A percentile compares a stretch with the other conserved stretches of the same genome.
phyloP scores from a whole-genome alignment of 2,797 vertebrate genomes.

The Rhinogobio ventralis region DNA sequence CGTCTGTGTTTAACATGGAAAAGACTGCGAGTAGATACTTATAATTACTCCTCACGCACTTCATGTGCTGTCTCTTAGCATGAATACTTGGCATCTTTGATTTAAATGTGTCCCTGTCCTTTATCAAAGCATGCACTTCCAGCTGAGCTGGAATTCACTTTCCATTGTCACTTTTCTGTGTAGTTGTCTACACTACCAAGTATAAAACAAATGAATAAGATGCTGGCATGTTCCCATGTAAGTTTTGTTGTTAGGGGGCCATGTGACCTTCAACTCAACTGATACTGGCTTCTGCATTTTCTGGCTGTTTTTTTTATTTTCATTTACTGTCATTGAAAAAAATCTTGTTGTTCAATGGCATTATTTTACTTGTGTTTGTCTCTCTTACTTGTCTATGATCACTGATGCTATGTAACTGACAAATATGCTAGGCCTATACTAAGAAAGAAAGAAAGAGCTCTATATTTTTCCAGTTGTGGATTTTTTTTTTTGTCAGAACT shows the following conservation, averaged over 20 bases:
- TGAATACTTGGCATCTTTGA: constrained; percentile 45
- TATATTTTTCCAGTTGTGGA: constrained; percentile 62
- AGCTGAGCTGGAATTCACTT: constrained; percentile 31
- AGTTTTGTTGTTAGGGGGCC: constrained; percentile 42
- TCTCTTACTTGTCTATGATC: constrained; percentile 1
- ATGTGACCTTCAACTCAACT: constrained; percentile 57
- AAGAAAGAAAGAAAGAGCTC: constrained; percentile 3
- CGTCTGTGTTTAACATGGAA: constrained; percentile 48
- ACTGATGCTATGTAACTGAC: constrained; percentile 5
- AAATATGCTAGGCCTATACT: neutral
- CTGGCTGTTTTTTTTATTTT: constrained; percentile 54
- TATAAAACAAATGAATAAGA: neutral
- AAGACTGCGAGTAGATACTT: constrained; percentile 18
- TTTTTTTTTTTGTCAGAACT: constrained; percentile 56
- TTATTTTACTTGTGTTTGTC: constrained; percentile 52
- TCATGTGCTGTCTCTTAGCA: constrained; percentile 48
- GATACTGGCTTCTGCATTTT: constrained; percentile 58
- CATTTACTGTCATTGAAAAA: constrained; percentile 62
- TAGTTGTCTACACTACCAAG: too few relatives aligned
- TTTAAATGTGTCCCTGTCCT: constrained; percentile 48
- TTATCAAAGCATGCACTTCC: constrained; percentile 37
- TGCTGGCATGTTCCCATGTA: constrained; percentile 31
- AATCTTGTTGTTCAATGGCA: constrained; percentile 56
- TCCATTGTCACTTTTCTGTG: too few relatives aligned
- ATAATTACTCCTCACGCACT: constrained; percentile 50